Percentiles rank a stretch among this genome's conserved stretches.
phyloP scores from a whole-genome alignment of 2,888 invertebrate genomes.

The Lamellibrachia columna region DNA sequence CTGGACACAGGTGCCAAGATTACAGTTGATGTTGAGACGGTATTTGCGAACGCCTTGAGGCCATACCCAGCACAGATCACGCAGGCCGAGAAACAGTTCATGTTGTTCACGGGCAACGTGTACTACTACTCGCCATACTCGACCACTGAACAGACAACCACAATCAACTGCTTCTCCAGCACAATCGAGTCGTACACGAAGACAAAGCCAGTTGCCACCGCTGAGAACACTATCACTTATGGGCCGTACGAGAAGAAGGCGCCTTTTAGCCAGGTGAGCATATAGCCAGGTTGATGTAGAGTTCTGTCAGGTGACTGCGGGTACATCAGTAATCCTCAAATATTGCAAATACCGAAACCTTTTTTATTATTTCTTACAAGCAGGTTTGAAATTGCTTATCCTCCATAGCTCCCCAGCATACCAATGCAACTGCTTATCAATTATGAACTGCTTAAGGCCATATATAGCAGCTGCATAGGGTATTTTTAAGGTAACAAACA shows the following conservation, averaged over 20 bases:
- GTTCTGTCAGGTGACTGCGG: too few species aligned
- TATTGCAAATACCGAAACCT: too few species aligned
- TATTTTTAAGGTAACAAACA: too few species aligned
- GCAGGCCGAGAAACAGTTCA: conserved; percentile 93
- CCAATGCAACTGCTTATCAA: too few species aligned
- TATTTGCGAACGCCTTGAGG: conserved; percentile 78
- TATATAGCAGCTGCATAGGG: too few species aligned
- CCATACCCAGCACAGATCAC: conserved; percentile 89
- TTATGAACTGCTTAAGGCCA: too few species aligned
- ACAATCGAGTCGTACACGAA: conserved; percentile 73
- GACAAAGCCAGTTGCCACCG: conserved; percentile 69
- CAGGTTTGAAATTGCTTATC: too few species aligned
- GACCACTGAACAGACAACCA: conserved; percentile 83
- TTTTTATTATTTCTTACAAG: too few species aligned
- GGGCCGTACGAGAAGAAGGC: conserved; percentile 86
- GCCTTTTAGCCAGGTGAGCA: conserved; percentile 68
- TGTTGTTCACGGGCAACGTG: conserved; percentile 84
- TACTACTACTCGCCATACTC: conserved; percentile 86
- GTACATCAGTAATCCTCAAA: too few species aligned
- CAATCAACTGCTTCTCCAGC: conserved; percentile 79
- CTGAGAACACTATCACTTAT: conserved; percentile 84
- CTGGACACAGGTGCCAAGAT: conserved; percentile 57
- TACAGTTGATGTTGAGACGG: conserved; percentile 66
- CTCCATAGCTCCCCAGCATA: too few species aligned
- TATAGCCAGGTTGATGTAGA: too few species aligned